phyloP scores from a whole-genome alignment of 2,113 vertebrate species.

The Prinia subflava region DNA sequence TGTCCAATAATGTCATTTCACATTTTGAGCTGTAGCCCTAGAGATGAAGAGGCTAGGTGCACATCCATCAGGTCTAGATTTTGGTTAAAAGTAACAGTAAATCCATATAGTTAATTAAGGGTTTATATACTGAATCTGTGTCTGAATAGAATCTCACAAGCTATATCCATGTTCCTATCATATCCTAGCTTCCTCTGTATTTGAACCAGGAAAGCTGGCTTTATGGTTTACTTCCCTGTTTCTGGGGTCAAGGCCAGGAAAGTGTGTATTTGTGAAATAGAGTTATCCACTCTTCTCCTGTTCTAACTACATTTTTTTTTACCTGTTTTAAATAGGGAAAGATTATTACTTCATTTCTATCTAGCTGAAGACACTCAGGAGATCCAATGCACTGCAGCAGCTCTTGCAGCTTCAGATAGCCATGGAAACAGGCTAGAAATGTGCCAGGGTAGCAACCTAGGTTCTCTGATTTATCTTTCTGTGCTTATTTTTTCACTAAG shows the following conservation, averaged over 20 bases:
- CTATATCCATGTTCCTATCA: rapidly evolving
- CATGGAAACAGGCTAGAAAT: conserved; percentile 33
- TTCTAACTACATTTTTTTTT: background rate
- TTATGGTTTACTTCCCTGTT: background rate
- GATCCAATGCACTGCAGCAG: background rate
- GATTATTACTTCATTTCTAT: background rate
- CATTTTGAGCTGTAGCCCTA: background rate
- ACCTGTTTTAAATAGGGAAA: background rate
- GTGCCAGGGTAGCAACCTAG: background rate
- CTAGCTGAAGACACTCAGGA: background rate
- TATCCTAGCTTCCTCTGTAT: background rate
- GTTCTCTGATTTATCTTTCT: background rate
- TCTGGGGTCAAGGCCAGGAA: background rate
- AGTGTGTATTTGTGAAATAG: background rate
- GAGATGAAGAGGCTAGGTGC: background rate
- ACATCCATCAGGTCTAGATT: background rate
- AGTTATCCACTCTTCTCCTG: background rate
- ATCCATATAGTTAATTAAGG: background rate
- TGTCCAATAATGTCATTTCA: background rate
- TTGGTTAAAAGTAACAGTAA: background rate
- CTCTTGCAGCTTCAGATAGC: conserved; percentile 13
- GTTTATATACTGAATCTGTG: background rate
- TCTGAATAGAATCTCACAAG: background rate
- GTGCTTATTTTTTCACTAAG: background rate
- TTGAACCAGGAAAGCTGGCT: background rate